Evolutionary conservation across 2,888 invertebrate genomes (phyloP), one percentile per base, ranked within the genome.

Genomic region (Caenorhabditis sulstoni): DNA sequence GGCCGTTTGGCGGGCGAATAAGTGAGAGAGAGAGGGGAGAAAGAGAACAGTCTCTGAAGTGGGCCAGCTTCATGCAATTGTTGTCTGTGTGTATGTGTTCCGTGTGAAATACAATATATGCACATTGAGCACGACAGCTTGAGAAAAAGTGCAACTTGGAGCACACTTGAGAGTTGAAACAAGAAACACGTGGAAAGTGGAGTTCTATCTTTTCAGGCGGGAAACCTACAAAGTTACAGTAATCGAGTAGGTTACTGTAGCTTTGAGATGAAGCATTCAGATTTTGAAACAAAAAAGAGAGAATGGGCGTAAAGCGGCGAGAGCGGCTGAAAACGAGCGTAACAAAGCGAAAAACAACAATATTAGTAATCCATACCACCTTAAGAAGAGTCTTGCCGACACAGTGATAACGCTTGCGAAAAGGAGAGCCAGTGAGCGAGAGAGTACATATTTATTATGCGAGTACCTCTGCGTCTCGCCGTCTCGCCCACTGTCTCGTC

Each of bases 391-490:
- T 41, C 41, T 41, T 14, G 11, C 41, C 12, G 12, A 14, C 41
- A 14, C 41, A 41, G 41, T 41, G 41, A 41, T 41, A 41, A 41
- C 7, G 41, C 11, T 14, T 11, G 41, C 41, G 41, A 41, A 41
- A 41, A 41, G 41, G 14, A 14, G 41, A 41, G 14, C 3, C 7
- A 14, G 11, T 8, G 41, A 41, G 41, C 35, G 18, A 23, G 37
- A 53, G 53, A 53, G 53, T 35, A 53, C 37, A 53, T 53, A 53
- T 53, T 53, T 53, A 37, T 35, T 53, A 23, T n/a, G 29, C 49
- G 29, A 23, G 66, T 61, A 18, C 23, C 20, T 66, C 70, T 62
- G 29, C 20, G 65, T 67, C 71, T 78, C 61, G 41, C 20, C 16
- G 11, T 23, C 16, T 37, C 45, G 12, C 29, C 47, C 41, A 18